Conservation (phyloP, 2,113 vertebrate species). For the Scatophagus argus region DNA sequence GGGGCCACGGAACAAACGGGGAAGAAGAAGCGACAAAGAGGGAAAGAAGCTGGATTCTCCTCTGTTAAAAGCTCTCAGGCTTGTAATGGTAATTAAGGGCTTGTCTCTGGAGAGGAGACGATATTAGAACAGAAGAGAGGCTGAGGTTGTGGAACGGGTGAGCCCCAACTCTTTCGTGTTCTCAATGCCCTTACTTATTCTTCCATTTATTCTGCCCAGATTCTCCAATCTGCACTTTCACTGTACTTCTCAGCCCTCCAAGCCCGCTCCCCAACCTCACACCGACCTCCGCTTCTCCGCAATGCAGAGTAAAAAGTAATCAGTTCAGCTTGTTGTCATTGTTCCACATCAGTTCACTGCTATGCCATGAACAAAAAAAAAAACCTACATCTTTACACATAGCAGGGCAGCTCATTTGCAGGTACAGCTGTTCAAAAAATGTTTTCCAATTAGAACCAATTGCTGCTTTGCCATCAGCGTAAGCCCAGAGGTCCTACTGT, state of each 20-base stretch:
- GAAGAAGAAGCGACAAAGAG: slow-evolving; percentile 58
- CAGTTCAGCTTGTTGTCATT: slow-evolving; percentile 43
- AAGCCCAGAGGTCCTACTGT: slow-evolving; percentile 22
- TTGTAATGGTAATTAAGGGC: slow-evolving; percentile 78
- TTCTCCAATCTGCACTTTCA: slow-evolving; percentile 17
- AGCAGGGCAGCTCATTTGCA: not conserved
- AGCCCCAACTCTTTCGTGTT: slow-evolving; percentile 53
- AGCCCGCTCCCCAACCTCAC: slow-evolving; percentile 2
- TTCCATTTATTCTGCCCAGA: slow-evolving; percentile 45
- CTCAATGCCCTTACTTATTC: slow-evolving; percentile 51
- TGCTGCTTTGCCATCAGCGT: slow-evolving; percentile 6
- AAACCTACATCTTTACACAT: slow-evolving; percentile 7
- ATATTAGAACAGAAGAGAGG: slow-evolving; percentile 67
- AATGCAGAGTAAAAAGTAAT: slow-evolving; percentile 64
- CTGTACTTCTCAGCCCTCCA: slow-evolving; percentile 28
- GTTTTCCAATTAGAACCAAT: slow-evolving; percentile 18
- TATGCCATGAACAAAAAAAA: slow-evolving; percentile 11
- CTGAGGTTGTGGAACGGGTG: slow-evolving; percentile 28
- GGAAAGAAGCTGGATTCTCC: slow-evolving; percentile 67
- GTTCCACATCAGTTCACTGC: slow-evolving; percentile 36
- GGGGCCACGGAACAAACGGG: slow-evolving; percentile 60
- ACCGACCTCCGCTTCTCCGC: slow-evolving; percentile 46
- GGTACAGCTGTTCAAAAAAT: not conserved
- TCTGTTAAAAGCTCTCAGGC: slow-evolving; percentile 74
- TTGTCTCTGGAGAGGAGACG: slow-evolving; percentile 66